A percentile compares a stretch with the other conserved stretches of the same genome.
phyloP scores from a whole-genome alignment of 2,888 invertebrate species.

The Deilephila porcellus region DNA sequence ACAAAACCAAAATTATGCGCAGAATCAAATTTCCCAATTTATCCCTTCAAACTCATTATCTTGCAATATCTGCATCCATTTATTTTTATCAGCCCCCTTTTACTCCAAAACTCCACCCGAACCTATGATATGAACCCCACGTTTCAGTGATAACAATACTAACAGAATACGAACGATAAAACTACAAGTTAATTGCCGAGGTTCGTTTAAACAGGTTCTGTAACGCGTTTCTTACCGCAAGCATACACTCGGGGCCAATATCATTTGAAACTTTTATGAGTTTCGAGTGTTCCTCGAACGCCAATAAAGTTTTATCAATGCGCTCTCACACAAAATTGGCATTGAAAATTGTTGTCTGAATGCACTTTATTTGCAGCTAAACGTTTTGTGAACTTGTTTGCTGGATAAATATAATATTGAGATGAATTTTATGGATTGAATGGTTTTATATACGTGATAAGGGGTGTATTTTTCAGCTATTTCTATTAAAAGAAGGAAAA shows the following conservation, averaged over 20 bases:
- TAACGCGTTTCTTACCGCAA: constrained; percentile 63
- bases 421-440: too few species aligned
- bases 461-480: too few species aligned
- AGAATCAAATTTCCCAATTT: too few species aligned
- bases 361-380: constrained; percentile 11
- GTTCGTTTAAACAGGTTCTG: constrained; percentile 56
- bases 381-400: neutral
- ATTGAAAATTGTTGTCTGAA: constrained; percentile 24
- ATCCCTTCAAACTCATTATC: too few species aligned
- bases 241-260: constrained; percentile 56
- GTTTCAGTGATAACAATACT: constrained; percentile 24
- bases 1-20: too few species aligned
- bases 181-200: constrained; percentile 40
- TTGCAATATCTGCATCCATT: too few species aligned
- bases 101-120: neutral
- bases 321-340: constrained; percentile 47
- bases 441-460: too few species aligned
- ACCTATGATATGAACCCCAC: too few species aligned
- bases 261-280: constrained; percentile 57
- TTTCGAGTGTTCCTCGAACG: constrained; percentile 48
- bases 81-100: too few species aligned
- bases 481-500: too few species aligned
- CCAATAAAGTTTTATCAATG: constrained; percentile 47
- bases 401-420: neutral
- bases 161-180: constrained; percentile 36